Evolutionary conservation across 1,140 invertebrate species (phyloP).

Genomic region (Paramacrobiotus metropolitanus): DNA sequence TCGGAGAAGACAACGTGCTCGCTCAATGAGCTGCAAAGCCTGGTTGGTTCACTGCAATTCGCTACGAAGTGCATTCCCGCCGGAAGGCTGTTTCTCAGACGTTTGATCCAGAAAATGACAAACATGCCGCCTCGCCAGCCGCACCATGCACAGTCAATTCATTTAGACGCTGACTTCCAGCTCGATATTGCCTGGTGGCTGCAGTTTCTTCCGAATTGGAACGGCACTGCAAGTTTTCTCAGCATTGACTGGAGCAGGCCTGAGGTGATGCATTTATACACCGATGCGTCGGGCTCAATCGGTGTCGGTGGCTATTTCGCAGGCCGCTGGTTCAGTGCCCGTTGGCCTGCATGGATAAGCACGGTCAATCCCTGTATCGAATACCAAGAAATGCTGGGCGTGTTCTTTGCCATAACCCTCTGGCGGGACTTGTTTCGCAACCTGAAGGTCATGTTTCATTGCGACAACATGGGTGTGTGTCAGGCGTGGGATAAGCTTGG

Average conservation of each 20-base stretch:
- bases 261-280: not conserved
- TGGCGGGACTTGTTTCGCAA: not conserved
- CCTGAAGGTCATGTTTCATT: not conserved
- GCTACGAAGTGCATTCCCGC: not conserved
- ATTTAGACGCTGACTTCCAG: not conserved
- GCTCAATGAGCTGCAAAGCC: not conserved
- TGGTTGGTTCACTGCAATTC: not conserved
- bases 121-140: not conserved
- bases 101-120: no score
- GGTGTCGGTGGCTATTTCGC: not conserved
- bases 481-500: not conserved
- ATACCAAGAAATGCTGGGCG: not conserved
- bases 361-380: not conserved
- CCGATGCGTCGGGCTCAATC: not conserved
- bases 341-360: not conserved
- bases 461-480: not conserved
- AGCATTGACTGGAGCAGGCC: not conserved
- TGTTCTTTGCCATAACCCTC: not conserved
- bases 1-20: not conserved
- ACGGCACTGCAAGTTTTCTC: not conserved
- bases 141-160: not conserved
- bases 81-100: not conserved
- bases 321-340: not conserved
- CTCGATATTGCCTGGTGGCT: not conserved
- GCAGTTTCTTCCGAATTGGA: not conserved